phyloP scores from a whole-genome alignment of 2,888 invertebrate species.

The Ophion ellenae region DNA sequence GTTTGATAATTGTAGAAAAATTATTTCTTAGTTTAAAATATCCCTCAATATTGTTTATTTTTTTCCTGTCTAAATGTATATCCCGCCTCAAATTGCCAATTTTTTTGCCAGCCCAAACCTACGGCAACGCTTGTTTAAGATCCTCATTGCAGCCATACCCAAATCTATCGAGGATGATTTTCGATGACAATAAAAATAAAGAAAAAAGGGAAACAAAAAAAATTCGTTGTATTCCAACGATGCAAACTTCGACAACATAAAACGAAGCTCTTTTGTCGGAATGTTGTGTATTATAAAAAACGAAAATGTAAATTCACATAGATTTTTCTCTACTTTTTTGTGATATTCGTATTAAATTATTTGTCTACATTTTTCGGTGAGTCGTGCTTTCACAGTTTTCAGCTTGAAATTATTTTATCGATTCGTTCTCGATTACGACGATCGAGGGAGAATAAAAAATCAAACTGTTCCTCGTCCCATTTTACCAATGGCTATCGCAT shows the following conservation, averaged over 20 bases:
- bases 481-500: background rate
- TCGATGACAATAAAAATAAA: too few species aligned
- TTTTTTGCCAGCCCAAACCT: too few species aligned
- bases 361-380: background rate
- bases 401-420: conserved; percentile 10
- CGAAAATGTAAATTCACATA: background rate
- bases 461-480: background rate
- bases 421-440: background rate
- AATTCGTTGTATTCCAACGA: too few species aligned
- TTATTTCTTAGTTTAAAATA: too few species aligned
- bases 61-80: too few species aligned
- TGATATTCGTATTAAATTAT: background rate
- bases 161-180: too few species aligned
- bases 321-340: background rate
- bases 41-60: too few species aligned
- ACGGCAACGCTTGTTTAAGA: too few species aligned
- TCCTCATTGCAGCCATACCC: too few species aligned
- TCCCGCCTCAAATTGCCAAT: too few species aligned
- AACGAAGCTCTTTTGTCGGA: background rate
- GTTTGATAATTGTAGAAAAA: too few species aligned
- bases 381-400: background rate
- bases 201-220: too few species aligned
- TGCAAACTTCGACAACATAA: background rate
- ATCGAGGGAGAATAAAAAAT: conserved; percentile 1
- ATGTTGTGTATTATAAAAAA: background rate